These are phyloP conservation scores for Melieria omissa DNA, from an alignment of 2,888 invertebrate species.

Conservation along the genomic window DNA sequence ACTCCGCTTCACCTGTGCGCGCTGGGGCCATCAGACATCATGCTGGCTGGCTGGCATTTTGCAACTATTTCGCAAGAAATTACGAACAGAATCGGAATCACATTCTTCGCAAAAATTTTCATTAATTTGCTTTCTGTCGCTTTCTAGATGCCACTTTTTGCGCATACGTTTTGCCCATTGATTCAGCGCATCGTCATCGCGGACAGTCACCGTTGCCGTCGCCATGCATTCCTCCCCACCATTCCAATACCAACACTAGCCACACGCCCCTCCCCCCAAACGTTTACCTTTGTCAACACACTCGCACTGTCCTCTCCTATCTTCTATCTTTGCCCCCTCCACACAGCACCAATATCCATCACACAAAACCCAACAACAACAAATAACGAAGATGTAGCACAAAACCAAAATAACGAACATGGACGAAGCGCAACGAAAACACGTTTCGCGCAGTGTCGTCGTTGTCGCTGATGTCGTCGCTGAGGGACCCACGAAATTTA, in stretches of 20 bases:
- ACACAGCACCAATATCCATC: background rate
- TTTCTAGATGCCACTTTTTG: no score
- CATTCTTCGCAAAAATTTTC: background rate
- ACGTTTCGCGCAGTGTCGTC: slow-evolving; percentile 55
- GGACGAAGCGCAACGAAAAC: slow-evolving; percentile 49
- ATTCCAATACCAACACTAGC: background rate
- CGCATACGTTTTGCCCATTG: background rate
- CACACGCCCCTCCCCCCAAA: no score
- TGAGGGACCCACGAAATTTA: background rate
- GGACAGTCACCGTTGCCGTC: background rate
- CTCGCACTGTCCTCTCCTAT: no score
- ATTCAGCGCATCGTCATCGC: background rate
- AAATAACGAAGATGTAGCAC: background rate
- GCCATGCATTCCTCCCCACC: background rate
- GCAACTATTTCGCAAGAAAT: background rate
- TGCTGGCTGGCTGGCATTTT: background rate
- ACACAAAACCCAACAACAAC: background rate
- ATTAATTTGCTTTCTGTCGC: background rate
- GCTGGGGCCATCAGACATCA: background rate
- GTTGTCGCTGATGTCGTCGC: background rate
- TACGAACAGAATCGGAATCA: background rate
- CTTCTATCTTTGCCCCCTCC: no score
- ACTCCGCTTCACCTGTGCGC: background rate
- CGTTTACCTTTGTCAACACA: no score
- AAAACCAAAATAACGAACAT: slow-evolving; percentile 24